Conservation (phyloP, 1,140 invertebrate species). For the Phymorhynchus buccinoides region DNA sequence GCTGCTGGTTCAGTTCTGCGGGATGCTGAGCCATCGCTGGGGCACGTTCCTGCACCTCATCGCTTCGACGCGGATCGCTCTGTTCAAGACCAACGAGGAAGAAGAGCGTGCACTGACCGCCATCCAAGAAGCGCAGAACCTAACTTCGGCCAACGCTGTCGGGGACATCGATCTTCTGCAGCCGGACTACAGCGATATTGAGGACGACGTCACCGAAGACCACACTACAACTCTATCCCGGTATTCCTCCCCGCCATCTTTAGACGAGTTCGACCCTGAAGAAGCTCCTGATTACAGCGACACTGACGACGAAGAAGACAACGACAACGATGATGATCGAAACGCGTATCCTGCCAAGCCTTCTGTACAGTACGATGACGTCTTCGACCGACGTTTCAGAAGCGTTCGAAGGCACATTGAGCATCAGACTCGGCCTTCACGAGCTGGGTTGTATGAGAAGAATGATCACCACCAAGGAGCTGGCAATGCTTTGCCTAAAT, state of each 20-base stretch:
- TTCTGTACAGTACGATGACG: slow-evolving; percentile 33
- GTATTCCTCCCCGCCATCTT: not conserved
- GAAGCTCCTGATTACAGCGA: slow-evolving; percentile 26
- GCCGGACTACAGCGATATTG: slow-evolving; percentile 28
- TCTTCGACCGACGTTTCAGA: slow-evolving; percentile 26
- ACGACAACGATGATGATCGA: not conserved
- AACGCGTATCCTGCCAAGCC: not conserved
- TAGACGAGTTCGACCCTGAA: not conserved
- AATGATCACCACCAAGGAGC: no score
- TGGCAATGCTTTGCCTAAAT: not conserved
- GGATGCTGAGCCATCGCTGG: slow-evolving; percentile 73
- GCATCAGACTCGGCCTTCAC: not conserved
- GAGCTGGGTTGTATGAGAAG: not conserved
- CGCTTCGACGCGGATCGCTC: slow-evolving; percentile 47
- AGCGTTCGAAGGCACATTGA: slow-evolving; percentile 12
- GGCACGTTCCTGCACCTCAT: slow-evolving; percentile 67
- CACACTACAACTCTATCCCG: not conserved
- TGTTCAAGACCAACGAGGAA: slow-evolving; percentile 24
- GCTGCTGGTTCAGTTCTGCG: slow-evolving; percentile 71
- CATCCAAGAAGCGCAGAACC: slow-evolving; percentile 31
- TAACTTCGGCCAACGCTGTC: slow-evolving; percentile 18
- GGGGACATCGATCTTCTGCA: slow-evolving; percentile 18
- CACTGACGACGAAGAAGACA: slow-evolving; percentile 25
- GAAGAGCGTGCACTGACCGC: slow-evolving; percentile 30
- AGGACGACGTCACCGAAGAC: not conserved